Evolutionary conservation across 1,140 invertebrate genomes (phyloP).

Genomic region (Frieseomelitta varia): DNA sequence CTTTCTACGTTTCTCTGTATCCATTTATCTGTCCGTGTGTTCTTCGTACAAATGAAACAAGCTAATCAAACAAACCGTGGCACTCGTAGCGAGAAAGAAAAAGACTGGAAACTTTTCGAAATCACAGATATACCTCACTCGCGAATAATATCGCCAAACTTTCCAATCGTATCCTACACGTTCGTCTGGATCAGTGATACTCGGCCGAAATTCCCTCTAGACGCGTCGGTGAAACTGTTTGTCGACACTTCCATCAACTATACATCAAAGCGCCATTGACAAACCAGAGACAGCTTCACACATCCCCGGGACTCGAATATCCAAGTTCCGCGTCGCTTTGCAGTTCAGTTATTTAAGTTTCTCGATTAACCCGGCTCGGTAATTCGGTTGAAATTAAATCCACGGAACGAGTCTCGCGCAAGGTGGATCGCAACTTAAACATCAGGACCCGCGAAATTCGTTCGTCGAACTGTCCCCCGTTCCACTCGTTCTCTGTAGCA

Average conservation of each 20-base stretch:
- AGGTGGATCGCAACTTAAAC: background rate
- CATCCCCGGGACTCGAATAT: background rate
- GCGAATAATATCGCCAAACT: background rate
- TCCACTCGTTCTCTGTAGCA: no score
- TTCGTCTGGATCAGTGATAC: background rate
- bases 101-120: background rate
- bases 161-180: background rate
- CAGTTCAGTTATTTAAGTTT: background rate
- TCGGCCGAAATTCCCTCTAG: background rate
- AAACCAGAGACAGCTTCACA: background rate
- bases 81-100: background rate
- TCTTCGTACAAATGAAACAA: no score
- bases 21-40: no score
- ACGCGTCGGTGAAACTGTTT: background rate
- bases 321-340: background rate
- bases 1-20: no score
- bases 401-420: background rate
- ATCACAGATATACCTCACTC: background rate
- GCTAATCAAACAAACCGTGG: no score
- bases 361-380: background rate
- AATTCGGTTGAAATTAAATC: conserved; percentile 3
- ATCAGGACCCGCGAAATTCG: background rate
- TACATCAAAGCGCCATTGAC: background rate
- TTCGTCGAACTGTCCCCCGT: no score
- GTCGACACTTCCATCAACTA: background rate